These are phyloP conservation scores for Hyperopisus bebe DNA, from an alignment of 2,113 vertebrate species.

Conservation along the genomic window DNA sequence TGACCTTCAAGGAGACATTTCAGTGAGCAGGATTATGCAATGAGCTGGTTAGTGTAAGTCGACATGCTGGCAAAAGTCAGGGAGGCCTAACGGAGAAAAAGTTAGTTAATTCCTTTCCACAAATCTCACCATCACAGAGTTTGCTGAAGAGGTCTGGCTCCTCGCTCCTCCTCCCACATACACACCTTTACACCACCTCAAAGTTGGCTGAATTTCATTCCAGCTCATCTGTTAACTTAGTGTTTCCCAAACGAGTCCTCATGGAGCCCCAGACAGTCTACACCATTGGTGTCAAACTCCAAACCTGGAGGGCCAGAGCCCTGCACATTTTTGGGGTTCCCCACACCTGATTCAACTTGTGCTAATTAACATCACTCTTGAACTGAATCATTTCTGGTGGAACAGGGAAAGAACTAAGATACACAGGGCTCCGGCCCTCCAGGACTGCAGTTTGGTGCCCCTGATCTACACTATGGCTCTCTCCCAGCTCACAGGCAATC, in stretches of 20 bases:
- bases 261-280: background rate
- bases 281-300: no score
- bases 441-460: no score
- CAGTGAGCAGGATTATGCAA: background rate
- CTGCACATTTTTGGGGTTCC: no score
- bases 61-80: background rate
- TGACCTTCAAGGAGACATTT: background rate
- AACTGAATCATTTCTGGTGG: no score
- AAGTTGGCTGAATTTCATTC: no score
- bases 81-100: background rate
- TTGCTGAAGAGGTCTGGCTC: background rate
- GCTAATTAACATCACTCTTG: no score
- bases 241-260: background rate
- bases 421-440: no score
- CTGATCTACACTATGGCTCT: background rate
- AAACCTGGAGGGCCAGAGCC: no score
- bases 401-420: no score
- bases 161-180: background rate
- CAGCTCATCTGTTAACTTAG: no score
- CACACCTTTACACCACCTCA: no score
- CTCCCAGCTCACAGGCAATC: background rate
- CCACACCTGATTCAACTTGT: no score
- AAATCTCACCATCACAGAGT: background rate
- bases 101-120: background rate
- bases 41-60: background rate